Conservation (phyloP, 2,888 invertebrate genomes). For the Xylota segnis region DNA sequence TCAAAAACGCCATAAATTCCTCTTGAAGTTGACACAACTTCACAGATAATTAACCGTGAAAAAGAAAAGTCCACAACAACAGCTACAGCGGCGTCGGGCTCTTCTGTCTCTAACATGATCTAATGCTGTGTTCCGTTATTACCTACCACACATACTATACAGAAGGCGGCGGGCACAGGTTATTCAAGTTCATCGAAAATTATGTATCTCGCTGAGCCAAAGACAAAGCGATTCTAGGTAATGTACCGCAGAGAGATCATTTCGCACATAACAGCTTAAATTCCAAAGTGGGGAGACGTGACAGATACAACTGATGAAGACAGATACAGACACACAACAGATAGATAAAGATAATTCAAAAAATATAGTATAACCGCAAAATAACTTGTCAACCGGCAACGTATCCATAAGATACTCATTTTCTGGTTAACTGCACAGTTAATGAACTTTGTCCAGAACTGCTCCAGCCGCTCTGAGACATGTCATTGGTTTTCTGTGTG, state of each 20-base stretch:
- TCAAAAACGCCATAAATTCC: constrained; percentile 48
- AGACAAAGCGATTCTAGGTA: constrained; percentile 57
- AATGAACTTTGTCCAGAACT: constrained; percentile 5
- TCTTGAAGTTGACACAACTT: constrained; percentile 51
- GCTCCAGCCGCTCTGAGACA: neutral
- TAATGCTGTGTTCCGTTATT: constrained; percentile 64
- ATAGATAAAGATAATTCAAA: constrained; percentile 25
- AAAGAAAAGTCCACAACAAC: constrained; percentile 34
- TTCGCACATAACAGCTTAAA: constrained; percentile 26
- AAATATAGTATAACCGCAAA: constrained; percentile 31
- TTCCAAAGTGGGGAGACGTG: constrained; percentile 22
- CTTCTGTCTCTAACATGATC: constrained; percentile 50
- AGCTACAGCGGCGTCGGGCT: constrained; percentile 26
- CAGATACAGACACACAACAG: constrained; percentile 39
- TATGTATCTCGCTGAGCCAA: constrained; percentile 44
- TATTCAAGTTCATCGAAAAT: constrained; percentile 66
- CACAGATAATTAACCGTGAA: constrained; percentile 60
- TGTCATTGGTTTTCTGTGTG: constrained; percentile 8
- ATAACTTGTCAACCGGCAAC: constrained; percentile 33
- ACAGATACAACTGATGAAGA: constrained; percentile 32
- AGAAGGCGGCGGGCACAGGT: constrained; percentile 43
- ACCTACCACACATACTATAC: constrained; percentile 16
- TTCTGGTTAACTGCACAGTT: constrained; percentile 45
- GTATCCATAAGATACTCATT: constrained; percentile 38
- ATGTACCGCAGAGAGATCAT: constrained; percentile 39